phyloP scores from a whole-genome alignment of 2,888 invertebrate species.

The Leptopilina myrica region DNA sequence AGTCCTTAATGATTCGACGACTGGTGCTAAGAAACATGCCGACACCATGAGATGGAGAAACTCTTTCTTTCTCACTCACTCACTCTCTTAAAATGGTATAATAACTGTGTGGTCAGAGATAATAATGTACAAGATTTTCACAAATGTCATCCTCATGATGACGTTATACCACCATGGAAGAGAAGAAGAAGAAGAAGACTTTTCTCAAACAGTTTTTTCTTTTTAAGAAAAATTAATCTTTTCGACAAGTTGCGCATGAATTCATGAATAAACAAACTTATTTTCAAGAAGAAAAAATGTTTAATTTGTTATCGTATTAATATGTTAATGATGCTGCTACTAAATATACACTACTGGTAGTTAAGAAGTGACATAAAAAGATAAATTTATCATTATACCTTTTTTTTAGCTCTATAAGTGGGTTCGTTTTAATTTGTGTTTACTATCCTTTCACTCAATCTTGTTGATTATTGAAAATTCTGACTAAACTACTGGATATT shows the following conservation, averaged over 20 bases:
- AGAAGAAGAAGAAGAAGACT: not conserved
- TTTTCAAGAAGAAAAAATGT: no score
- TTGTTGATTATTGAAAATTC: constrained; percentile 25
- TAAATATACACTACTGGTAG: not conserved
- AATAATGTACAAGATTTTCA: constrained; percentile 14
- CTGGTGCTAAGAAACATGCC: constrained; percentile 37
- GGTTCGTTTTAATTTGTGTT: constrained; percentile 31
- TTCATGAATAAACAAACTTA: no score
- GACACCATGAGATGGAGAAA: constrained; percentile 30
- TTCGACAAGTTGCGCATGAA: not conserved
- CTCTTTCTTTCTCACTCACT: no score
- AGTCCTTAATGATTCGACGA: constrained; percentile 58
- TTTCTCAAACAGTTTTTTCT: no score
- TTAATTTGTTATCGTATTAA: no score
- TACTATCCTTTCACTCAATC: constrained; percentile 36
- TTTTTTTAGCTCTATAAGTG: not conserved
- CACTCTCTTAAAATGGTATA: not conserved
- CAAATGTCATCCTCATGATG: constrained; percentile 32
- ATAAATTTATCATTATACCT: constrained; percentile 9
- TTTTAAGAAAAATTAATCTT: not conserved
- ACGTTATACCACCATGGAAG: constrained; percentile 37
- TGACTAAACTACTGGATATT: constrained; percentile 25
- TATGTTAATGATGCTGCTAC: no score
- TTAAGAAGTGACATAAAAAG: not conserved
- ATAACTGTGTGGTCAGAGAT: constrained; percentile 37